These are phyloP conservation scores for Temnothorax rugatulus DNA, from an alignment of 2,888 invertebrate genomes.

Conservation along the genomic window DNA sequence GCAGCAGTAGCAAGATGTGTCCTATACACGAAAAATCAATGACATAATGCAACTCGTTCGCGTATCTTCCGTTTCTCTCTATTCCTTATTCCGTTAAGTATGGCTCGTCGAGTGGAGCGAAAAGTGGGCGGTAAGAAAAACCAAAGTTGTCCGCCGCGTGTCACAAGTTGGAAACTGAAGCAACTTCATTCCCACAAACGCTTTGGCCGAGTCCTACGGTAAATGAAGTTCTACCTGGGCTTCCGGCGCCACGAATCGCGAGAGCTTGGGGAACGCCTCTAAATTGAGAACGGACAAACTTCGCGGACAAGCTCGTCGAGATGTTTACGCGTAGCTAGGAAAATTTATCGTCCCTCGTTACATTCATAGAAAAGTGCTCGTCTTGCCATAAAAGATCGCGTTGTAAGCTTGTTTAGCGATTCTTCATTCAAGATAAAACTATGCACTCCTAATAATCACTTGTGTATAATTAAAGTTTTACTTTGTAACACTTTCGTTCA, in stretches of 20 bases:
- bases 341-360: conserved; percentile 26
- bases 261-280: background rate
- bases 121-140: conserved; percentile 30
- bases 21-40: conserved; percentile 17
- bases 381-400: background rate
- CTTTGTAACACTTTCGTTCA: background rate
- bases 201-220: conserved; percentile 23
- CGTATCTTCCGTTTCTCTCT: background rate
- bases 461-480: background rate
- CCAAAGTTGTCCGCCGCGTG: conserved; percentile 21
- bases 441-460: background rate
- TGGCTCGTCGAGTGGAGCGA: background rate
- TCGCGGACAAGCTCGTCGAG: conserved; percentile 22
- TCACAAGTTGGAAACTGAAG: conserved; percentile 39
- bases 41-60: conserved; percentile 2
- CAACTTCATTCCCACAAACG: conserved; percentile 57
- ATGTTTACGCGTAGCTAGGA: conserved; percentile 30
- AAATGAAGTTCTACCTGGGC: conserved; percentile 47
- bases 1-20: background rate
- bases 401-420: background rate
- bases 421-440: background rate
- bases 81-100: conserved; percentile 28
- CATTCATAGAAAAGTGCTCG: background rate
- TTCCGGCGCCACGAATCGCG: conserved; percentile 35
- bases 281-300: conserved; percentile 37